Evolutionary conservation across 1,140 invertebrate genomes (phyloP), one percentile per base, ranked within the genome.

Genomic region (Himalopsyche phryganea): DNA sequence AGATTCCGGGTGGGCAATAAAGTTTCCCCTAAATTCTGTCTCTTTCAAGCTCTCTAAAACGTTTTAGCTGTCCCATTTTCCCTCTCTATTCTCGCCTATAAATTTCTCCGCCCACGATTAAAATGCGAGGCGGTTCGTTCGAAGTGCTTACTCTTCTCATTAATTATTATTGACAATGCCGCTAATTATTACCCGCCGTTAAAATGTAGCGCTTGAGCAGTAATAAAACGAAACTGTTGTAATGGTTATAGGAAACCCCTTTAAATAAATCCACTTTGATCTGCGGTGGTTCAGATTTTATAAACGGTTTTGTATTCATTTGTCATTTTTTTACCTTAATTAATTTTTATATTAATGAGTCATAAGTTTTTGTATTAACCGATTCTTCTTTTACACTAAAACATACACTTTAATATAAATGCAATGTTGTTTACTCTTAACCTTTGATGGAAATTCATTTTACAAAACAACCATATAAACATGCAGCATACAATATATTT

Each of bases 131-230:
- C 47, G 41, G 28, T 47, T 44, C 42, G 52, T 17, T 17, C 32
- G n/a, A 6, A 13, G 19, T 47, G 40, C 47, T 51, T 33, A 44
- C 49, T 44, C 41, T 46, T 19, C 53, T 61, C 59, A 61, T 61
- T 61, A 61, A 61, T 61, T 61, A 61, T 52, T 61, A 61, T 61
- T 61, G 59, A 61, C 59, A 61, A 61, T 61, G 42, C 59, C 59
- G 35, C 53, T 57, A 61, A 61, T 56, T 61, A 61, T 61, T 56
- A 61, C 52, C 36, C 36, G 41, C 59, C 49, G 41, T 48, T 61
- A 61, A 57, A 61, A 32, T 54, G 47, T 53, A 48, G 19, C 55
- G 38, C 40, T 28, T 19, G 38, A 42, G 23, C 58, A 33, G 41
- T 45, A 53, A 53, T 53, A 53, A 44, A 53, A 53, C 32, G 20